These are phyloP conservation scores for Solea senegalensis DNA, from an alignment of 2,113 vertebrate species.

Conservation along the genomic window DNA sequence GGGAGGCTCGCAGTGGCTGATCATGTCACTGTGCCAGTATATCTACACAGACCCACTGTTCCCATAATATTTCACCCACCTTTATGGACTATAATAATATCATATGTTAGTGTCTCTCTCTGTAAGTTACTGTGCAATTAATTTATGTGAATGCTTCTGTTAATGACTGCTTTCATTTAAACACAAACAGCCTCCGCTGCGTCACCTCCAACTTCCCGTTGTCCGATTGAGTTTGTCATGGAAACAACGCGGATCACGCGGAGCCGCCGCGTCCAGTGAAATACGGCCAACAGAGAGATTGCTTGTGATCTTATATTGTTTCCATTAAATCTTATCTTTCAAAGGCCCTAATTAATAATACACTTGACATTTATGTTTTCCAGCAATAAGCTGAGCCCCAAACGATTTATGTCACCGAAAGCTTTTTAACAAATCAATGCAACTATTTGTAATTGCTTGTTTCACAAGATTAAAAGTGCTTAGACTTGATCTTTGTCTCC, in stretches of 20 bases:
- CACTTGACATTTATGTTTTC: constrained; percentile 92
- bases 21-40: constrained; percentile 42
- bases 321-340: constrained; percentile 89
- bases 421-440: constrained; percentile 99
- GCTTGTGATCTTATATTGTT: constrained; percentile 81
- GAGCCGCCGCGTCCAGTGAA: constrained; percentile 60
- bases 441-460: constrained; percentile 99
- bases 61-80: constrained; percentile 42
- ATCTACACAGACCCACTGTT: constrained; percentile 31
- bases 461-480: constrained; percentile 99
- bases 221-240: constrained; percentile 31
- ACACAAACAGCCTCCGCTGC: constrained; percentile 32
- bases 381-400: constrained; percentile 94
- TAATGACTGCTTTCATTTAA: constrained; percentile 12
- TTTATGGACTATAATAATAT: constrained; percentile 61
- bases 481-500: constrained; percentile 91
- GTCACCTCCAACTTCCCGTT: constrained; percentile 6
- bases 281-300: constrained; percentile 76
- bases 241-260: constrained; percentile 50
- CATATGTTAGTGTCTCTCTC: constrained; percentile 50
- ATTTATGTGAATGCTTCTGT: constrained; percentile 27
- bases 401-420: constrained; percentile 99
- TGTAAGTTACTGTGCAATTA: constrained; percentile 18
- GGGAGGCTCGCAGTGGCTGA: constrained; percentile 17
- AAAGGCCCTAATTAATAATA: constrained; percentile 92